Conservation (phyloP, 2,888 invertebrate species). For the Schizotus pectinicornis region DNA sequence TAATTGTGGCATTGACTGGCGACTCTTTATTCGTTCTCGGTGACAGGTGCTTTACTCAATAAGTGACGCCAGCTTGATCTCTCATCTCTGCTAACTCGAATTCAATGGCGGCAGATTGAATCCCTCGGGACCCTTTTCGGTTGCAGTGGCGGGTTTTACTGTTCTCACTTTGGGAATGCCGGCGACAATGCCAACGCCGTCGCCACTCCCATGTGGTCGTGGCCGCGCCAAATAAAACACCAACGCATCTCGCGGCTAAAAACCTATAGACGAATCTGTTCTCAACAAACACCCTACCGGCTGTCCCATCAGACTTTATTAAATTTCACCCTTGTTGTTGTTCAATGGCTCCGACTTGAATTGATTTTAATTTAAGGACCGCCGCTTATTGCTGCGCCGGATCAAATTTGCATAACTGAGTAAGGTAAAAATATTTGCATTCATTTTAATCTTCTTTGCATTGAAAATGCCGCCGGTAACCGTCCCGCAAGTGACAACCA, state of each 20-base stretch:
- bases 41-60: conserved; percentile 39
- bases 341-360: conserved; percentile 24
- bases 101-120: conserved; percentile 39
- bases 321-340: conserved; percentile 27
- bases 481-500: neutral
- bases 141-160: neutral
- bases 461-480: conserved; percentile 21
- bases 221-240: too few species aligned
- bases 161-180: conserved; percentile 5
- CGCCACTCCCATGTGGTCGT: neutral
- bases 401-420: conserved; percentile 30
- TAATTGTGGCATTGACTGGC: conserved; percentile 30
- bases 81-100: conserved; percentile 38
- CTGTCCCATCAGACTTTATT: conserved; percentile 23
- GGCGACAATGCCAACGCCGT: neutral
- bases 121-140: conserved; percentile 26
- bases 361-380: conserved; percentile 29
- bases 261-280: neutral
- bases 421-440: conserved; percentile 31
- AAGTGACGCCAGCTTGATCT: conserved; percentile 37
- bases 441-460: conserved; percentile 29
- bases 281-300: conserved; percentile 19
- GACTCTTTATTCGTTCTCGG: conserved; percentile 33
- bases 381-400: conserved; percentile 21
- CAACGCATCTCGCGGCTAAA: too few species aligned